Base-by-base conservation (phyloP, 2,888 invertebrate genomes). In the Stenolophus ochropezus region DNA sequence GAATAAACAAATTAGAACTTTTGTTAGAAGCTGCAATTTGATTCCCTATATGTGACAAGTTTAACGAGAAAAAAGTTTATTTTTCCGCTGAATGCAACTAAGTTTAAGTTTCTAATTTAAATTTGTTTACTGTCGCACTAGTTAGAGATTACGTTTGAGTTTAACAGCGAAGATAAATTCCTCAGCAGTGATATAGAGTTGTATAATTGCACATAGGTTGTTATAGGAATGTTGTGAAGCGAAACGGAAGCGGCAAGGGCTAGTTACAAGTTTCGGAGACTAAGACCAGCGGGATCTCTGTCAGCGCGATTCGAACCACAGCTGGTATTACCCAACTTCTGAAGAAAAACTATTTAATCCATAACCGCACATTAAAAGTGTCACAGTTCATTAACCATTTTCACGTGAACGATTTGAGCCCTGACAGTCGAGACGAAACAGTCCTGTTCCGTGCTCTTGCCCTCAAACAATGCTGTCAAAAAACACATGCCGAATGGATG, bases 301-400 rank as follows among this genome's bases (percentile, higher is more conserved):
- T 49, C 47, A 47, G 73, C 47, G n/a, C 20, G 21, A 73, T 73
- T 47, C 14, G 20, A 47, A 42, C 42, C 73, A 23, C 49, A 73
- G 47, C 71, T 71, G 20, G 42, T 47, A 71, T 47, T 49, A 71
- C 5, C 47, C 56, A 56, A 49, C 20, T 42, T 47, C 47, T n/a
- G 18, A 11, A 8, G 73, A 73, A 73, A 47, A 73, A 73, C 73
- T 73, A 47, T 73, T 73, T 42, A 49, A 49, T 73, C 73, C 23
- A 23, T 16, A 73, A 73, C 73, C 47, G 47, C 18, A 73, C 47
- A 47, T 73, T 73, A 73, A 49, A 73, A 73, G 47, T 73, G 73
- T 69, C 69, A 69, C n/a, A 18, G 69, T 73, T 73, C 73, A 73
- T 73, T 73, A 73, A 49, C 42, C 73, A 47, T 33, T 47, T 69